phyloP scores from a whole-genome alignment of 2,797 vertebrate species.

The Spinibarbus caldwelli region DNA sequence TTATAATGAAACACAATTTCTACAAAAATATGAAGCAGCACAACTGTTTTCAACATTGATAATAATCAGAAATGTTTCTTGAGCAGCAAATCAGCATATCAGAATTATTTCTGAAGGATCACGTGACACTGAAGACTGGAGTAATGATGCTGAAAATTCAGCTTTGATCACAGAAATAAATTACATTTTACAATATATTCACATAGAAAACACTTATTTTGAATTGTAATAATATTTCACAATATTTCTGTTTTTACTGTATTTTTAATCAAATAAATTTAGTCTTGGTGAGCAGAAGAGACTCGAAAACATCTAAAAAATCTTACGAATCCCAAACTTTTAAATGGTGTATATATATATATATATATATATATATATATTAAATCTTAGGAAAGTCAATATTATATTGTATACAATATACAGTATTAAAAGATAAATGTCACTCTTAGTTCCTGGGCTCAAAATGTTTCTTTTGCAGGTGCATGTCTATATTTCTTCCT shows the following conservation, averaged over 20 bases:
- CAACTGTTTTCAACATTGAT: not conserved
- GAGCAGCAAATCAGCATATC: not conserved
- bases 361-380: too few relatives aligned
- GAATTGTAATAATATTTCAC: too few relatives aligned
- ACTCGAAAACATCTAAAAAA: not conserved
- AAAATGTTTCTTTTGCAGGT: constrained; percentile 46
- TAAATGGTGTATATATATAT: too few relatives aligned
- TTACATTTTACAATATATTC: not conserved
- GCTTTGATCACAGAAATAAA: not conserved
- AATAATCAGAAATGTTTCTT: not conserved
- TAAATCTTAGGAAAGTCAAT: not conserved
- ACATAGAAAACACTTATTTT: not conserved
- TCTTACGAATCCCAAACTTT: not conserved
- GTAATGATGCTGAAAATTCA: not conserved
- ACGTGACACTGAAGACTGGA: not conserved
- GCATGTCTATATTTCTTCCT: constrained; percentile 50
- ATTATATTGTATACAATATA: not conserved
- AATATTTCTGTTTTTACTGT: not conserved
- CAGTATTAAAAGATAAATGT: not conserved
- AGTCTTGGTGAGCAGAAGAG: not conserved
- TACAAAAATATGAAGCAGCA: not conserved
- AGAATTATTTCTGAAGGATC: not conserved
- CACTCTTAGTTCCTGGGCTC: not conserved
- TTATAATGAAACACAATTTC: not conserved
- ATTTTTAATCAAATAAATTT: not conserved